Base-by-base conservation (phyloP, 2,888 invertebrate species). In the Ecliptopera silaceata region DNA sequence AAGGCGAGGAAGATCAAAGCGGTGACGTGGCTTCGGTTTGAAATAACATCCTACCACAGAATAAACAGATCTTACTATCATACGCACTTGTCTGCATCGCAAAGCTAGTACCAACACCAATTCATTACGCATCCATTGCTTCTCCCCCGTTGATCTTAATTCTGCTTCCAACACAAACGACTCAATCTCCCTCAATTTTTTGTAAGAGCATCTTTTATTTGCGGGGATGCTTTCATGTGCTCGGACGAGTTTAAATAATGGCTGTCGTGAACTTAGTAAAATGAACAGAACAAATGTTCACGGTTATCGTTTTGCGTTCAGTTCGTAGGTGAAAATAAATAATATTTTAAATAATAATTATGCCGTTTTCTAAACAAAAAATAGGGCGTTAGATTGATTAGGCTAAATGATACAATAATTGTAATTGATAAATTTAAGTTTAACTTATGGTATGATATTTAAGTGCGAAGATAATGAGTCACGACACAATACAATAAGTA, bases 1-100 rank as follows among this genome's bases (percentile, higher is more conserved):
- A 90, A 87, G 88, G 82, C 74, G 78, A 78, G 74, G 69, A 70
- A 86, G 82, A 88, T 91, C 90, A 91, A 91, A 91, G 80, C 69
- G 75, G 74, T 88, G 87, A 86, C 84, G 85, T 73, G 82, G 75
- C 70, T 70, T 71, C 69, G 68, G 75, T 75, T 86, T 86, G 84
- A 82, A 89, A 88, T 88, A 88, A 85, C 85, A 82, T 76, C 77
- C 77, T 75, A 66, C 71, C 71, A 70, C 59, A 54, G 50, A 46
- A 20, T 36, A 42, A 41, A 46, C 36, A 45, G 32, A 36, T 12
- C 47, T 44, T 58, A 56, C 73, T 22, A 36, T 12, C 47, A 41
- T 58, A 56, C 73, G 71, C 76, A 80, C 80, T 79, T 72, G 75
- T 76, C 79, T 75, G 70, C 72, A 69, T 54, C 36, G 61, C 55